Percentiles rank a stretch among this genome's conserved stretches.
These are phyloP conservation scores for Aplocera efformata DNA, from an alignment of 2,888 invertebrate species.

Conservation along the genomic window DNA sequence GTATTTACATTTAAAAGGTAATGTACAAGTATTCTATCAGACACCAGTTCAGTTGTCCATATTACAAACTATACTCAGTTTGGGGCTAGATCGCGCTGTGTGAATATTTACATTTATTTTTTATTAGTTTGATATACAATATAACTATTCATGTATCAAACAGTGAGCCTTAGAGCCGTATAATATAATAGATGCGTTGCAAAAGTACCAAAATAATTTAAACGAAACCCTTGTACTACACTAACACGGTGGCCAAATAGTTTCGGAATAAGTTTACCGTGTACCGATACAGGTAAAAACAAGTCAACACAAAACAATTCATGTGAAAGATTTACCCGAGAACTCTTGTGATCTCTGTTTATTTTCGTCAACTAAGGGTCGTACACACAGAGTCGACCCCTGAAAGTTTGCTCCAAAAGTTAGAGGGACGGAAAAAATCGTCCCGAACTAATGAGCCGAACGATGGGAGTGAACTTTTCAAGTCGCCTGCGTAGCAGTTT, in stretches of 20 bases:
- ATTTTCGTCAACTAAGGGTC: conserved; percentile 45
- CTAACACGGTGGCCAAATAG: not conserved
- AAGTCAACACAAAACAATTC: conserved; percentile 34
- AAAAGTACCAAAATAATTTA: too few species aligned
- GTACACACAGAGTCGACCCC: conserved; percentile 40
- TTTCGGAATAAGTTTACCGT: conserved; percentile 13
- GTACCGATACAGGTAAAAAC: conserved; percentile 13
- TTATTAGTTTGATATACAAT: too few species aligned
- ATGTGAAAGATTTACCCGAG: conserved; percentile 47
- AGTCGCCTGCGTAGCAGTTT: conserved; percentile 43
- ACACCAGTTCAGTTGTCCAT: too few species aligned
- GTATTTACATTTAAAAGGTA: too few species aligned
- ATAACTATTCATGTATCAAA: too few species aligned
- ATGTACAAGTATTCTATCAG: too few species aligned
- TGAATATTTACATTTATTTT: too few species aligned
- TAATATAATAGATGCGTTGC: too few species aligned
- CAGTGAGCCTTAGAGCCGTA: too few species aligned
- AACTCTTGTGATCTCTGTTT: conserved; percentile 53
- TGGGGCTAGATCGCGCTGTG: too few species aligned
- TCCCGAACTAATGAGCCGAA: conserved; percentile 66
- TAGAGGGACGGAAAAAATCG: conserved; percentile 58
- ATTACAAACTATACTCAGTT: too few species aligned
- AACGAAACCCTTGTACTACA: too few species aligned
- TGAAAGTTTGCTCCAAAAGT: conserved; percentile 51
- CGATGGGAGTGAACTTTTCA: conserved; percentile 60